Evolutionary conservation across 1,140 invertebrate genomes (phyloP).

Genomic region (Drosophila ironensis): DNA sequence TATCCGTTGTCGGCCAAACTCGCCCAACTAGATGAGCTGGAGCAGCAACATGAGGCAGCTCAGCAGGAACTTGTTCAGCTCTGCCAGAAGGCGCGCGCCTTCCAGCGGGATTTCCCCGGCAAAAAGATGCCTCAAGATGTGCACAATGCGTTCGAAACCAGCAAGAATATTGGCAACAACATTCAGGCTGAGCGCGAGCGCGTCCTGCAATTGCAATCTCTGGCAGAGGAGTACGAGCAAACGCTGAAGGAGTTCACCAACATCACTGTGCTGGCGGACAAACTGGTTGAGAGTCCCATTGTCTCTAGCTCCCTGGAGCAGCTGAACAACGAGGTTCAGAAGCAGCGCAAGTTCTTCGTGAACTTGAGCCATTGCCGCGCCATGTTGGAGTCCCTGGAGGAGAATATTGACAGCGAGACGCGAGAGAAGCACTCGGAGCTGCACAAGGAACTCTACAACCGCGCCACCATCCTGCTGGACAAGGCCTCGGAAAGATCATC

Average conservation of each 20-base stretch:
- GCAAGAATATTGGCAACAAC: slow-evolving; percentile 86
- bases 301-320: slow-evolving; percentile 88
- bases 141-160: slow-evolving; percentile 86
- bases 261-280: slow-evolving; percentile 91
- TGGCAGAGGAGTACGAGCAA: slow-evolving; percentile 93
- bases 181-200: slow-evolving; percentile 88
- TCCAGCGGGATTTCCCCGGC: slow-evolving; percentile 86
- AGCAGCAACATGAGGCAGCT: slow-evolving; percentile 67
- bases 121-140: slow-evolving; percentile 86
- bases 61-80: slow-evolving; percentile 78
- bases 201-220: slow-evolving; percentile 86
- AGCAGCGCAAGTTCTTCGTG: slow-evolving; percentile 93
- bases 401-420: slow-evolving; percentile 90
- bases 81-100: slow-evolving; percentile 83
- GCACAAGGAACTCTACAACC: slow-evolving; percentile 89
- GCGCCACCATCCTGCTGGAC: slow-evolving; percentile 89
- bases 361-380: slow-evolving; percentile 92
- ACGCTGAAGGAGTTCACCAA: slow-evolving; percentile 92
- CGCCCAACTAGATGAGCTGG: slow-evolving; percentile 66
- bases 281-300: slow-evolving; percentile 88
- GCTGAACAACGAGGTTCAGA: slow-evolving; percentile 93
- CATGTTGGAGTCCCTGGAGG: slow-evolving; percentile 92
- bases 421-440: slow-evolving; percentile 87
- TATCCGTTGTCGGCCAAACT: slow-evolving; percentile 71
- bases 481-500: slow-evolving; percentile 90